Base-by-base conservation (phyloP, 2,888 invertebrate species). In the Gasteruption jaculator region DNA sequence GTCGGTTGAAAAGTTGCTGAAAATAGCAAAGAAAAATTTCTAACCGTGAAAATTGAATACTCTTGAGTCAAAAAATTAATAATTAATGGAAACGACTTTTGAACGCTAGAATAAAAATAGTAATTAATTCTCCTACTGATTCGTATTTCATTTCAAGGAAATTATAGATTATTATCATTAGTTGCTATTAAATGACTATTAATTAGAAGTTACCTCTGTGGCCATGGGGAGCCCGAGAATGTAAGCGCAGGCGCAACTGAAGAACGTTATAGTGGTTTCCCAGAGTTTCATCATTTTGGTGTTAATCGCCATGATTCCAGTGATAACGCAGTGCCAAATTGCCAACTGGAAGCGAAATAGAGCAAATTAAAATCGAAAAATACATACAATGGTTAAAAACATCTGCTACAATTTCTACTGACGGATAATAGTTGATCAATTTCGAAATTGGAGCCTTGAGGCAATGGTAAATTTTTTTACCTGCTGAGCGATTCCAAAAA, bases 261-360 rank as follows among this genome's bases (percentile, higher is more conserved):
- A 81, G 66, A 89, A 87, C 0, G 88, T 87, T 45, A 89, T 85
- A 5, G 85, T 85, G 1, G 86, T 86, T 71, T 88, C 86, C 86
- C 87, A 88, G 1, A 82, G 76, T 54, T 81, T 79, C 51, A 91
- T 70, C 47, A 79, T 76, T 63, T 80, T 76, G n/a, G 83, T 73
- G 71, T 86, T 82, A 65, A 91, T 77, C 26, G 89, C 78, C 80
- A 91, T 81, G 36, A 92, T 78, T 3, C 90, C 89, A 14, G 88
- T 85, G 46, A 91, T 86, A 38, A 92, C 87, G 60, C 89, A 89
- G 64, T 91, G 90, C 92, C 92, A 92, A 61, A 92, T 85, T 1
- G 90, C 91, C 54, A 91, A 74, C 77, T 78, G 60, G n/a, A n/a
- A n/a, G n/a, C 2, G 24, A 24, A 35, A 21, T 41, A 38, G 21